Conservation (phyloP, 2,888 invertebrate species). For the Hyposoter didymator region DNA sequence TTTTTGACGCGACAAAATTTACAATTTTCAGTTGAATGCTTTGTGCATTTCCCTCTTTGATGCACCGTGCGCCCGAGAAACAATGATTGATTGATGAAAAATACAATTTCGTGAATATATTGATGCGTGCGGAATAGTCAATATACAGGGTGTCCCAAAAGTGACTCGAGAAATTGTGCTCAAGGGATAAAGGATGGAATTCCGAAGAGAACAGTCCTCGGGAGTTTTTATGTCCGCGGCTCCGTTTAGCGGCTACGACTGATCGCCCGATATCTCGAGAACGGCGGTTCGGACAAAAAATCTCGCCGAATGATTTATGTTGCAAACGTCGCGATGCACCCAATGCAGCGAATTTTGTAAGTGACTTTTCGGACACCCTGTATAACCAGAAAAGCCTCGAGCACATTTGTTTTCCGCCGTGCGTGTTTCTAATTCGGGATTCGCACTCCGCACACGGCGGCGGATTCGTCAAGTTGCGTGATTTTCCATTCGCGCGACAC, state of each 20-base stretch:
- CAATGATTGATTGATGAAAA: background rate
- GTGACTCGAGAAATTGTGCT: background rate
- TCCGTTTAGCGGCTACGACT: background rate
- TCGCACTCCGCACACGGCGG: conserved; percentile 19
- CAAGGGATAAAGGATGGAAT: background rate
- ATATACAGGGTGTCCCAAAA: background rate
- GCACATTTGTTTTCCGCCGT: conserved; percentile 19
- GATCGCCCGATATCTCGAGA: background rate
- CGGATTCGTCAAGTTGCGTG: conserved; percentile 38
- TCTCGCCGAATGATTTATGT: background rate
- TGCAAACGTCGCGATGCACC: background rate
- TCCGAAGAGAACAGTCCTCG: background rate
- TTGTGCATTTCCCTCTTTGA: background rate
- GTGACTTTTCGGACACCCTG: background rate
- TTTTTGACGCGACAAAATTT: too few relatives aligned
- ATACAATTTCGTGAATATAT: background rate
- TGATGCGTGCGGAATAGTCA: background rate
- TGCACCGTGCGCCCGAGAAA: background rate
- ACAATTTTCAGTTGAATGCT: too few relatives aligned
- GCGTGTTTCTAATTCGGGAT: conserved; percentile 59
- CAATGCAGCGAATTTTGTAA: background rate
- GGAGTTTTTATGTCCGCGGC: background rate
- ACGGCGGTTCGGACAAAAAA: background rate
- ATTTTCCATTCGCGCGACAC: conserved; percentile 56
- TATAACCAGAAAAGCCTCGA: background rate